phyloP scores from a whole-genome alignment of 2,113 vertebrate genomes.

The Callocephalon fimbriatum region DNA sequence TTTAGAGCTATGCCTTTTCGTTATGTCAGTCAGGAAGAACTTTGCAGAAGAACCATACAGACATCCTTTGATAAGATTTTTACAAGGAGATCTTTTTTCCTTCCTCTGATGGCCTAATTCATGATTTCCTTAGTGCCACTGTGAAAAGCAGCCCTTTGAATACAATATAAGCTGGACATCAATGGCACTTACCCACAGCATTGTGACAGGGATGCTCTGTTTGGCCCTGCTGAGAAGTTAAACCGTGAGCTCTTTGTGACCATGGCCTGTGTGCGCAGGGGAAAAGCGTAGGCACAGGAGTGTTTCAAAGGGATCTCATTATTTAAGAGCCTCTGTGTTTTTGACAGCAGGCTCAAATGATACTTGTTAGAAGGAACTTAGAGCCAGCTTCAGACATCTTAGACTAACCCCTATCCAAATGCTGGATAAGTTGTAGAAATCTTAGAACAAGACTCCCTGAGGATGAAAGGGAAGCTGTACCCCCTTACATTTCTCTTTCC shows the following conservation, averaged over 20 bases:
- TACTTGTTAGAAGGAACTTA: background rate
- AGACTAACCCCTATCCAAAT: background rate
- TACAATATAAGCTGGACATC: conserved; percentile 52
- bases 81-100: conserved; percentile 47
- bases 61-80: conserved; percentile 60
- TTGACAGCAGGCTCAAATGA: background rate
- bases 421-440: background rate
- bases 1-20: conserved; percentile 24
- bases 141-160: conserved; percentile 59
- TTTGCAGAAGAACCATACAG: conserved; percentile 49
- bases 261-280: background rate
- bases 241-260: conserved; percentile 8
- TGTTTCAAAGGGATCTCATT: background rate
- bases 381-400: background rate
- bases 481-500: background rate
- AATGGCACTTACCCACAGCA: conserved; percentile 16
- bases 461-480: background rate
- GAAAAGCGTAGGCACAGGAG: background rate
- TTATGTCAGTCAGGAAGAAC: conserved; percentile 50
- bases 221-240: conserved; percentile 46
- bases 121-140: conserved; percentile 21
- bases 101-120: conserved; percentile 51
- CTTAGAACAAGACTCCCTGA: background rate
- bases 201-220: background rate
- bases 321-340: conserved; percentile 21